Evolutionary conservation across 2,888 invertebrate genomes (phyloP), one percentile per base, ranked within the genome.

Genomic region (Glaucopsyche alexis): DNA sequence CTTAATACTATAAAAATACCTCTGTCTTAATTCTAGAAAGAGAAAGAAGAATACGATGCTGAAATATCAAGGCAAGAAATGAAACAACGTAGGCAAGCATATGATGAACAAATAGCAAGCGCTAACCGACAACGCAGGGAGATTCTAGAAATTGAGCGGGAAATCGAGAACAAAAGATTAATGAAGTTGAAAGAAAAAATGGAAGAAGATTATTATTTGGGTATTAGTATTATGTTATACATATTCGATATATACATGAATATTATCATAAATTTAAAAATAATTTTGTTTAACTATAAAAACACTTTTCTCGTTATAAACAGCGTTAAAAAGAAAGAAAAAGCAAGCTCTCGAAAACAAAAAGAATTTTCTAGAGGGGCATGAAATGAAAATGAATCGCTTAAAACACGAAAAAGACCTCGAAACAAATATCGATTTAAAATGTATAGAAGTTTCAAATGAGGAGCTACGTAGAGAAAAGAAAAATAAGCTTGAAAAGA

Each of bases 71-170:
- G 87, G 55, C 80, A 81, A 76, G 91, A 91, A 76, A 91, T 89
- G 83, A 67, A 80, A 5, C 87, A 89, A 72, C 83, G 88, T 7
- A 82, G 90, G 11, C 79, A 77, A 74, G 85, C 84, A 0, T 93
- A 93, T 73, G 90, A 91, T 66, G 87, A 89, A 77, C 93, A 93
- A 76, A 90, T 92, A 76, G 83, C 85, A 0, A 89, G 86, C 52
- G 89, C 90, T 0, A 87, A 85, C 60, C 85, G 81, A 77, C 85
- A 85, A 75, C 85, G 87, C 78, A 83, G 83, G 52, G 87, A 89
- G 55, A 73, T 81, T 3, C 76, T 91, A 6, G 77, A 81, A 67
- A 82, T 81, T 40, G 91, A 91, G 76, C 85, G 89, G 71, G 89
- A 90, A 74, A 84, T 81, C 73, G 93, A 91, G 76, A 90, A 86